A percentile compares a stretch with the other conserved stretches of the same genome.
These are phyloP conservation scores for Catharus bicknelli DNA, from an alignment of 2,113 vertebrate genomes.

Conservation along the genomic window DNA sequence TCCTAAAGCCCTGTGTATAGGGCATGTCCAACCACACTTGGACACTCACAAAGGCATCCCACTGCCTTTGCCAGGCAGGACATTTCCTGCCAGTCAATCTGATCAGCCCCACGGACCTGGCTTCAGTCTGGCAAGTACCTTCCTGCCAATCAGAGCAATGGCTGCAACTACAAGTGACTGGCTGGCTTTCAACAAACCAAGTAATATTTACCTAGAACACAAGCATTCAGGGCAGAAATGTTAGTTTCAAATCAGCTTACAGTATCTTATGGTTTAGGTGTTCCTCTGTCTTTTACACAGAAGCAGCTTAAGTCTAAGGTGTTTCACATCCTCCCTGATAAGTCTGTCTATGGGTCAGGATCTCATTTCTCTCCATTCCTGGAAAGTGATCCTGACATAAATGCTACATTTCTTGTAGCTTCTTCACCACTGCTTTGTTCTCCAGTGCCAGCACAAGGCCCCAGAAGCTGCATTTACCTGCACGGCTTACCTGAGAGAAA, in stretches of 20 bases:
- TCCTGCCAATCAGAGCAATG: neutral
- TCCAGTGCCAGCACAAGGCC: neutral
- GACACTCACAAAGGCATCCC: neutral
- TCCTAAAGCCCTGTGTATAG: neutral
- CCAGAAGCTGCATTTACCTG: neutral
- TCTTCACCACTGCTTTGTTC: neutral
- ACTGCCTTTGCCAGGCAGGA: neutral
- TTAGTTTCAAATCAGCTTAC: neutral
- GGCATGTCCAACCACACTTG: rapidly evolving
- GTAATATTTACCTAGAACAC: neutral
- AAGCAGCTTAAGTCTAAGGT: neutral
- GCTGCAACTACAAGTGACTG: neutral
- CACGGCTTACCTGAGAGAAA: neutral
- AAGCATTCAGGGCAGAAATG: neutral
- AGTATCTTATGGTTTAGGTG: neutral
- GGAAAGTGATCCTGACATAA: neutral
- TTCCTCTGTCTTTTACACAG: neutral
- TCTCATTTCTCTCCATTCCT: neutral
- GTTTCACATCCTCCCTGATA: neutral
- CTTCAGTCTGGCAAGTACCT: neutral
- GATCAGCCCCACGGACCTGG: neutral
- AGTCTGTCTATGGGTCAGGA: neutral
- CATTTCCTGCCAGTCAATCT: neutral
- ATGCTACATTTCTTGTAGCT: neutral
- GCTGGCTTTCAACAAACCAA: neutral